Conservation (phyloP, 2,113 vertebrate genomes). For the Salvator merianae region DNA sequence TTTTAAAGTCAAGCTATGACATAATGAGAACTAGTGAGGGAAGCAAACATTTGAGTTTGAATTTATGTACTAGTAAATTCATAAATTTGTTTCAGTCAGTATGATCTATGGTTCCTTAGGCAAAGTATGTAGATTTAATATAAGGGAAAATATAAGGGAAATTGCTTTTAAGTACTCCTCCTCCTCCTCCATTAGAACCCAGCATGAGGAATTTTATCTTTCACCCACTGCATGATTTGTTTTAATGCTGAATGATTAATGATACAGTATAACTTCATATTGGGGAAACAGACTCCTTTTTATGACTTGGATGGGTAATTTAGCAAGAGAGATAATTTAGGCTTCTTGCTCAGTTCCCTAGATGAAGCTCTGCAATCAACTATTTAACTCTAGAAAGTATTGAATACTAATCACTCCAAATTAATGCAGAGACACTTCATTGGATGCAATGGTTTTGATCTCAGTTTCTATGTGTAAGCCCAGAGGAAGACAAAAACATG, state of each 20-base stretch:
- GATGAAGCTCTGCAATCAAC: slow-evolving; percentile 27
- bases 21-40: slow-evolving; percentile 3
- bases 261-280: slow-evolving; percentile 42
- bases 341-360: not conserved
- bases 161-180: slow-evolving; percentile 48
- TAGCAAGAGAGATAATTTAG: slow-evolving; percentile 37
- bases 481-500: too few species aligned
- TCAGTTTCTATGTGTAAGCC: not conserved
- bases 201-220: slow-evolving; percentile 58
- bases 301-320: slow-evolving; percentile 43
- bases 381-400: slow-evolving; percentile 37
- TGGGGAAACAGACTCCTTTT: slow-evolving; percentile 43
- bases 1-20: slow-evolving; percentile 23
- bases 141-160: slow-evolving; percentile 53
- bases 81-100: slow-evolving; percentile 37
- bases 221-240: slow-evolving; percentile 54
- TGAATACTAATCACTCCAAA: slow-evolving; percentile 35
- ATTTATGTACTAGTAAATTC: not conserved
- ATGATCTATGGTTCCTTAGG: slow-evolving; percentile 36
- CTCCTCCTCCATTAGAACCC: slow-evolving; percentile 51
- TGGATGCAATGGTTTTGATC: not conserved
- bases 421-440: slow-evolving; percentile 8
- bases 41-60: slow-evolving; percentile 18
- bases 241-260: slow-evolving; percentile 60
- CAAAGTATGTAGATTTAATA: slow-evolving; percentile 16